Base-by-base conservation (phyloP, 2,113 vertebrate genomes). In the Speoplatyrhinus poulsoni region DNA sequence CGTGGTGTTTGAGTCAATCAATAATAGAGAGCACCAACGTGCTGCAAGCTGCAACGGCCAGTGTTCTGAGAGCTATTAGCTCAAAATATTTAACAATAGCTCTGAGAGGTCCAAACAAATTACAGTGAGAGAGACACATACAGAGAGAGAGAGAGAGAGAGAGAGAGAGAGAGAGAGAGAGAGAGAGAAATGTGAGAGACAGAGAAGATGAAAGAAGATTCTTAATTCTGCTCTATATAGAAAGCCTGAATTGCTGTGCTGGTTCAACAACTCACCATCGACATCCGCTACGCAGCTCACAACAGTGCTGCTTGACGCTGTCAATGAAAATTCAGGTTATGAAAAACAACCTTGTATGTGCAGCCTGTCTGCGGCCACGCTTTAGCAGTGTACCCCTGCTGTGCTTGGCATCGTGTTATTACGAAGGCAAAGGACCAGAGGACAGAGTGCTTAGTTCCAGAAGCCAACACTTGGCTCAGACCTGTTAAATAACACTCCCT, bases 381-480 rank as follows among this genome's bases (percentile, higher is more conserved):
- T 73, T 68, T 68, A 69, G 59, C 50, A 13, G 4, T 41, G 36
- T 62, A 26, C 58, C 62, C 75, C 82, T 46, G 56, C 72, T 32
- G 67, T 72, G 70, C 59, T 64, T 76, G 60, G 58, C 41, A n/a
- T 55, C 58, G 62, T 82, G 79, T 76, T 79, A 86, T 84, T 89
- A 81, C 71, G 61, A 75, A 81, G 71, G 57, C 19, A 48, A 59
- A 56, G 46, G 60, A 73, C 55, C 76, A 79, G 55, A 46, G 72
- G 76, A 81, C 57, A 76, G 54, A 1, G 19, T 79, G 77, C 65
- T 26, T 26, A 26, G 80, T 79, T 88, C 81, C 77, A 83, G 81
- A 77, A 82, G 82, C 81, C 77, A 77, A 82, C 76, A 75, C 86
- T 76, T 76, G 79, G 82, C 77, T 83, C 70, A 72, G 80, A 86